Evolutionary conservation across 2,888 invertebrate genomes (phyloP), one percentile per base, ranked within the genome.

Genomic region (Tipula helvola): DNA sequence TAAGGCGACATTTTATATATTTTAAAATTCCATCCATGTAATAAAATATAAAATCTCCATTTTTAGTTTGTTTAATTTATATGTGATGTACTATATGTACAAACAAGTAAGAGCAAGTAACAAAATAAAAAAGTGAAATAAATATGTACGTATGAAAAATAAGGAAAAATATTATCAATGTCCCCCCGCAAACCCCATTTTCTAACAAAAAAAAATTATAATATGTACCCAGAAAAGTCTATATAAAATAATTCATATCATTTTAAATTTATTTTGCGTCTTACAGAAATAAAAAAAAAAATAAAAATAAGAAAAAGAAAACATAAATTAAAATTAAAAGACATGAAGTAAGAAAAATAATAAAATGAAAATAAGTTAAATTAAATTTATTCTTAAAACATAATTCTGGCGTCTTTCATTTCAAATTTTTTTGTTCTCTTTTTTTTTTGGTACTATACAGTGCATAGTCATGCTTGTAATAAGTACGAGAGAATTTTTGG

Each of bases 251-350:
- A 57, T 57, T 57, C 52, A 57, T 57, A 57, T 71, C 71, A 28
- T 28, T 28, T 71, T 10, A 71, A 71, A 71, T 71, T 28, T 71
- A 71, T 71, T 44, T 71, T 71, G 47, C 5, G 52, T 71, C 71
- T 10, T 71, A 71, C 28, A 71, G 28, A 28, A 28, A 28, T 12
- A 28, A 71, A 71, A 71, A 28, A 71, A 28, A 28, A 28, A 71
- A 71, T 28, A 28, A 71, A 28, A 28, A 28, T 28, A 28, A 28
- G 71, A 71, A 71, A 71, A 71, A 8, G 71, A 71, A 71, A 71
- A 71, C 71, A 71, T 71, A 71, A 71, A 71, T 71, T 71, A 71
- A 71, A 71, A 71, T 71, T 71, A 71, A 71, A 71, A 71, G 71
- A 71, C 28, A 71, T 71, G 71, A 71, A 71, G 71, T 71, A 28